These are phyloP conservation scores for Tupaia chinensis DNA, from an alignment of 2,113 vertebrate genomes.

Conservation along the genomic window DNA sequence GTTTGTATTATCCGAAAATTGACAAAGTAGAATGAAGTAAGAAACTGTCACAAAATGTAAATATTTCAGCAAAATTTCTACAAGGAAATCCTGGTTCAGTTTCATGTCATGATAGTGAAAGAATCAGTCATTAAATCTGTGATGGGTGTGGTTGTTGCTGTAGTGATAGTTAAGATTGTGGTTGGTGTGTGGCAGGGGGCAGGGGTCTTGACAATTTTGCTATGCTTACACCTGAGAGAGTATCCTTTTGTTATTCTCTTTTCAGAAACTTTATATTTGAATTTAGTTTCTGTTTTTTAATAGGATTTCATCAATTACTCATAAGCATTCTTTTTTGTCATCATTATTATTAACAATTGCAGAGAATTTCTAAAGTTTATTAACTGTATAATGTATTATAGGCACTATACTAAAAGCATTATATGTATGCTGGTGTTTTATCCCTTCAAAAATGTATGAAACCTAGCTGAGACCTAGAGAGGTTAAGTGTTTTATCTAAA, in stretches of 20 bases:
- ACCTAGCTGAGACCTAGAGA: neutral
- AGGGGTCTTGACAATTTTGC: neutral
- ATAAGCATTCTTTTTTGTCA: neutral
- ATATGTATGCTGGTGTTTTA: neutral
- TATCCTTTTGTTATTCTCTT: neutral
- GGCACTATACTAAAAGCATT: neutral
- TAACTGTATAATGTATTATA: neutral
- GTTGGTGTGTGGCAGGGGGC: too few species aligned
- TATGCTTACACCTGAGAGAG: neutral
- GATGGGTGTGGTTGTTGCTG: neutral
- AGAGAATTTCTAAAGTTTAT: neutral
- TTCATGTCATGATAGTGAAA: neutral
- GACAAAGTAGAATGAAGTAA: neutral
- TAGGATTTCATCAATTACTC: neutral
- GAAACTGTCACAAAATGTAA: neutral
- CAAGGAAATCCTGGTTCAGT: neutral
- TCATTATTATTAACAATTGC: neutral
- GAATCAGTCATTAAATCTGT: neutral
- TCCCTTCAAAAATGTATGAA: neutral
- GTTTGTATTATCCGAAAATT: neutral
- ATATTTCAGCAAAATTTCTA: neutral
- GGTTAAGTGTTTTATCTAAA: neutral
- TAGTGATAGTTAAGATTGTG: too few species aligned
- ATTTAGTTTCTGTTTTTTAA: neutral
- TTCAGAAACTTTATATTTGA: neutral